Percentiles rank a stretch among this genome's conserved stretches.
phyloP scores from a whole-genome alignment of 2,888 invertebrate genomes.

The Xanthorhoe spadicearia region DNA sequence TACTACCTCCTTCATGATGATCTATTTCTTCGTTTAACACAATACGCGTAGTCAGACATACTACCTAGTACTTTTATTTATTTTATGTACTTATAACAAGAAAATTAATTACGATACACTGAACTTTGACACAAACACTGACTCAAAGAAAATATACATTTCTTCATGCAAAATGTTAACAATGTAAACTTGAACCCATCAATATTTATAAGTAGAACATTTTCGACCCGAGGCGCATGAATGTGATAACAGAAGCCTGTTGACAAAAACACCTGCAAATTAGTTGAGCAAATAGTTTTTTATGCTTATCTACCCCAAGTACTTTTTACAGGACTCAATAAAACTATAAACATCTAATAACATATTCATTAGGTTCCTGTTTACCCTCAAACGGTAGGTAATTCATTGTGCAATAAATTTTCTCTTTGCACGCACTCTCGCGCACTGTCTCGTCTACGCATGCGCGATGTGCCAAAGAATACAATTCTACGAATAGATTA shows the following conservation, averaged over 20 bases:
- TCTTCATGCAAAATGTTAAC: background rate
- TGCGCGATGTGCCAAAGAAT: slow-evolving; percentile 76
- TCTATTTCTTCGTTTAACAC: too few relatives aligned
- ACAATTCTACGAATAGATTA: slow-evolving; percentile 48
- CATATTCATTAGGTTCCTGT: slow-evolving; percentile 73
- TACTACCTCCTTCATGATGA: too few relatives aligned
- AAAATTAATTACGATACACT: too few relatives aligned
- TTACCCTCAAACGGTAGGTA: slow-evolving; percentile 70
- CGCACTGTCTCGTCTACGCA: slow-evolving; percentile 75
- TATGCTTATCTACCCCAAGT: background rate
- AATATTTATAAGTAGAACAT: background rate
- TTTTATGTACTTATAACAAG: too few relatives aligned
- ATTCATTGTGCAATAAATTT: slow-evolving; percentile 78
- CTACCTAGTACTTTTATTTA: too few relatives aligned
- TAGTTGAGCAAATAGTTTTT: slow-evolving; percentile 46
- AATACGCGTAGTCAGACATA: too few relatives aligned
- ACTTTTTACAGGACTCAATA: slow-evolving; percentile 43
- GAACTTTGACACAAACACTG: too few relatives aligned
- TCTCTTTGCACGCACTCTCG: slow-evolving; percentile 77
- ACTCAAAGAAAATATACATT: too few relatives aligned
- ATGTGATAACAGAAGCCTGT: slow-evolving; percentile 6
- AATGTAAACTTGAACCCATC: background rate
- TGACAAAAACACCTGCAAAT: slow-evolving; percentile 20
- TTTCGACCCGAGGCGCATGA: background rate
- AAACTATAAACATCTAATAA: slow-evolving; percentile 63